Conservation (phyloP, 2,888 invertebrate genomes). For the Chesias legatella region DNA sequence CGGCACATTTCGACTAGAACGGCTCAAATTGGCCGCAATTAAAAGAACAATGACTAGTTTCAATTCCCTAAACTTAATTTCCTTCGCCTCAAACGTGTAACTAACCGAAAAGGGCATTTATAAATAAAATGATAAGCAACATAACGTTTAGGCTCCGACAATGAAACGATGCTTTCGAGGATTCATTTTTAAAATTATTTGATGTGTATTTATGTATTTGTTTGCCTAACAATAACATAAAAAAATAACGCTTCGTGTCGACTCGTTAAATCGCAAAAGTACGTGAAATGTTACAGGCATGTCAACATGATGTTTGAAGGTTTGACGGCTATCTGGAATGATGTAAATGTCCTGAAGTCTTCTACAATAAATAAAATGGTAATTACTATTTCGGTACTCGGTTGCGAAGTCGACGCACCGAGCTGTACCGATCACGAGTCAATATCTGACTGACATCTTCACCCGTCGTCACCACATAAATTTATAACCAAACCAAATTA, state of each 20-base stretch:
- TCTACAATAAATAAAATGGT: constrained; percentile 54
- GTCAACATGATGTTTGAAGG: too few relatives aligned
- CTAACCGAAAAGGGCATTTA: constrained; percentile 54
- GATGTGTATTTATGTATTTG: too few relatives aligned
- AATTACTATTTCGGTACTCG: constrained; percentile 61
- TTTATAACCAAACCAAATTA: constrained; percentile 45
- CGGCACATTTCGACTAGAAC: constrained; percentile 75
- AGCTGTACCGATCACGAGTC: constrained; percentile 71
- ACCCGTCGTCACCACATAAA: constrained; percentile 72
- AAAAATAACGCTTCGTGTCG: too few relatives aligned
- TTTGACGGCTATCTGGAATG: too few relatives aligned
- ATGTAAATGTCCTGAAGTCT: too few relatives aligned
- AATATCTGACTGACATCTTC: constrained; percentile 73
- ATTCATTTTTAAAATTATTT: too few relatives aligned
- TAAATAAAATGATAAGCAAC: constrained; percentile 26
- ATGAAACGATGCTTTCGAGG: too few relatives aligned
- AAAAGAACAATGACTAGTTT: constrained; percentile 79
- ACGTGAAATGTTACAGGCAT: too few relatives aligned
- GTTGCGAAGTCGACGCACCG: constrained; percentile 46
- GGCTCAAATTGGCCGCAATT: constrained; percentile 76
- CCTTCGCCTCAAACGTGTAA: constrained; percentile 67
- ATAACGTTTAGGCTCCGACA: constrained; percentile 14
- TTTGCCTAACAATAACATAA: too few relatives aligned
- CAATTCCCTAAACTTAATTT: constrained; percentile 79
- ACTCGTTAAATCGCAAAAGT: too few relatives aligned